Percentiles rank a stretch among this genome's conserved stretches.
Conservation (phyloP, 1,140 invertebrate species). For the Meteorus sp. region DNA sequence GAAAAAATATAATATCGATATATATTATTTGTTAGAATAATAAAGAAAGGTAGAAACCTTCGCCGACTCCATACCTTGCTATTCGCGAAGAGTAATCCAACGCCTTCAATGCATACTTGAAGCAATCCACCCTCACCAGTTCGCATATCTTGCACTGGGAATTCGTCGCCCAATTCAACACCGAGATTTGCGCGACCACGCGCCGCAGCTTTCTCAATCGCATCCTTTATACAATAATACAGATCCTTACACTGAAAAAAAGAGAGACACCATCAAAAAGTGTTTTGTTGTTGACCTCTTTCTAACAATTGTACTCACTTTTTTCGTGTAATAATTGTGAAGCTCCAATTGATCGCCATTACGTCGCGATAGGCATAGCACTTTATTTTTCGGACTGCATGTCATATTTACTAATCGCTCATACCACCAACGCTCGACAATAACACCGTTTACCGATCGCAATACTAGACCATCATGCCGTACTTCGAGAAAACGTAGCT, state of each 20-base stretch:
- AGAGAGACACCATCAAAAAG: neutral
- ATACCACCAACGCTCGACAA: slow-evolving; percentile 99
- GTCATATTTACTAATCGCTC: slow-evolving; percentile 99
- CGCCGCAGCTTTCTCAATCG: slow-evolving; percentile 94
- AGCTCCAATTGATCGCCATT: slow-evolving; percentile 90
- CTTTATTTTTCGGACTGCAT: slow-evolving; percentile 96
- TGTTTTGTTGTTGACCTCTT: no score
- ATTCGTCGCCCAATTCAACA: slow-evolving; percentile 93
- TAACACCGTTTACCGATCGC: slow-evolving; percentile 89
- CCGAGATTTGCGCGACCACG: slow-evolving; percentile 73
- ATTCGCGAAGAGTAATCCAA: slow-evolving; percentile 96
- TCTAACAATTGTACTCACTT: no score
- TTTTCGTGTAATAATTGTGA: slow-evolving; percentile 99
- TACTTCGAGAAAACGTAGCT: slow-evolving; percentile 96
- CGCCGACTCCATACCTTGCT: slow-evolving; percentile 95
- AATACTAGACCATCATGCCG: slow-evolving; percentile 96
- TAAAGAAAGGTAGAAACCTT: no score
- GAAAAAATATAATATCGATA: no score
- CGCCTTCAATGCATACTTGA: slow-evolving; percentile 99
- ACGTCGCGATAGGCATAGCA: slow-evolving; percentile 93
- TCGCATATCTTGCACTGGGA: slow-evolving; percentile 96
- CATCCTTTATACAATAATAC: slow-evolving; percentile 98
- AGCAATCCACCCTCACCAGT: slow-evolving; percentile 95
- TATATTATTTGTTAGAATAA: no score
- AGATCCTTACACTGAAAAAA: slow-evolving; percentile 88